Evolutionary conservation across 2,797 vertebrate genomes (phyloP).

Genomic region (Hephaestus fuliginosus): DNA sequence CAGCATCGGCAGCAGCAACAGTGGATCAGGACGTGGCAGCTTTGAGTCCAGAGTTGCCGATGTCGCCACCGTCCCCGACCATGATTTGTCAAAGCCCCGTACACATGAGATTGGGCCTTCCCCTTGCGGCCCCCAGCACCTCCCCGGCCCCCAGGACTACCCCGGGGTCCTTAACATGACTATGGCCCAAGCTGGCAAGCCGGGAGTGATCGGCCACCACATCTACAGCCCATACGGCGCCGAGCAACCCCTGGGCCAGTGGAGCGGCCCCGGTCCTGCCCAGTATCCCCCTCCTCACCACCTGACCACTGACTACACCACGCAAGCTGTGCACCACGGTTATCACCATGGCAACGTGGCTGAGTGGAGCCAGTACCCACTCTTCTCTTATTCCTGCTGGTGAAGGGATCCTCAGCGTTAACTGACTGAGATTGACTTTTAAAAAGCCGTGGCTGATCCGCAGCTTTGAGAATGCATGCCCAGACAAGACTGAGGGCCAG

Average conservation of each 20-base stretch:
- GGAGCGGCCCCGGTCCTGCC: slow-evolving; percentile 85
- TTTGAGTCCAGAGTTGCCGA: slow-evolving; percentile 86
- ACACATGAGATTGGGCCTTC: slow-evolving; percentile 65
- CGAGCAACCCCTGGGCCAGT: slow-evolving; percentile 89
- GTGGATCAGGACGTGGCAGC: slow-evolving; percentile 68
- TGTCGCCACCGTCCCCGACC: slow-evolving; percentile 84
- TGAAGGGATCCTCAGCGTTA: slow-evolving; percentile 71
- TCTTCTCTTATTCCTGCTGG: slow-evolving; percentile 95
- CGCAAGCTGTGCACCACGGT: slow-evolving; percentile 87
- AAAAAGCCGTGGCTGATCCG: slow-evolving; percentile 13
- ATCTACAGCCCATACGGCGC: slow-evolving; percentile 87
- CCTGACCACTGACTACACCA: slow-evolving; percentile 88
- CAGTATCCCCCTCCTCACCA: slow-evolving; percentile 88
- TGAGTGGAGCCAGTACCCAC: slow-evolving; percentile 93
- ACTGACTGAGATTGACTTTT: slow-evolving; percentile 44
- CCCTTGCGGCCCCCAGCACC: slow-evolving; percentile 77
- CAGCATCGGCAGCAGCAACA: slow-evolving; percentile 73
- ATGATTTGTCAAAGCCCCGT: slow-evolving; percentile 74
- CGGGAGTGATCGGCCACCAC: slow-evolving; percentile 84
- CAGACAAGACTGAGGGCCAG: slow-evolving; percentile 36
- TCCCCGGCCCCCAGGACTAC: slow-evolving; percentile 86
- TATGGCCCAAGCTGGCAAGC: slow-evolving; percentile 85
- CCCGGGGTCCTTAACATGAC: slow-evolving; percentile 86
- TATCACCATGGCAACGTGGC: slow-evolving; percentile 89
- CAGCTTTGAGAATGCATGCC: slow-evolving; percentile 61